Evolutionary conservation across 2,888 invertebrate genomes (phyloP).

Genomic region (Phoenoteleia sp.): DNA sequence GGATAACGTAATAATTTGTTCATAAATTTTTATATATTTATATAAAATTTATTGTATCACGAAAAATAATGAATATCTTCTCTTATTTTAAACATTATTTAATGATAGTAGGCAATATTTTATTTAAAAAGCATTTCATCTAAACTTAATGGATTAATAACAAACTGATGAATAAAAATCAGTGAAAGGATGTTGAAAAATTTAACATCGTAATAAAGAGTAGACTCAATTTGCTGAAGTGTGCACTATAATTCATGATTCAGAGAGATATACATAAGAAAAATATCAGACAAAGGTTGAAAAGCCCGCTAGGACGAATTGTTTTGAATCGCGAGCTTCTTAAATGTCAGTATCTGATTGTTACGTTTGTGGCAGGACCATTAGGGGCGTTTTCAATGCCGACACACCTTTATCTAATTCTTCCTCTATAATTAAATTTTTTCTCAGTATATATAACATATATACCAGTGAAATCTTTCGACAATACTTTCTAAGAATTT

Average conservation of each 20-base stretch:
- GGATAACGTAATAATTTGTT: too few species aligned
- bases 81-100: too few species aligned
- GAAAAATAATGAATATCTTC: too few species aligned
- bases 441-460: constrained; percentile 48
- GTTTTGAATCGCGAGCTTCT: constrained; percentile 62
- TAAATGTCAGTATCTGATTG: constrained; percentile 69
- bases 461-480: constrained; percentile 48
- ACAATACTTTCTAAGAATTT: constrained; percentile 37
- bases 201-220: constrained; percentile 23
- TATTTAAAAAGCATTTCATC: too few species aligned
- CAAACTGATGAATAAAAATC: too few species aligned
- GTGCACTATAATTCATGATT: constrained; percentile 60
- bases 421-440: constrained; percentile 57
- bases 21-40: too few species aligned
- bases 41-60: too few species aligned
- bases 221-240: constrained; percentile 16
- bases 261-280: constrained; percentile 50
- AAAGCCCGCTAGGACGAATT: constrained; percentile 60
- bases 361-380: constrained; percentile 57
- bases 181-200: too few species aligned
- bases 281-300: constrained; percentile 68
- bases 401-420: constrained; percentile 60
- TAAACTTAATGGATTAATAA: too few species aligned
- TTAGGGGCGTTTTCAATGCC: constrained; percentile 64
- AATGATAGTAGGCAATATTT: too few species aligned